These are phyloP conservation scores for Polydesmus complanatus DNA, from an alignment of 2,888 invertebrate genomes.

Conservation along the genomic window DNA sequence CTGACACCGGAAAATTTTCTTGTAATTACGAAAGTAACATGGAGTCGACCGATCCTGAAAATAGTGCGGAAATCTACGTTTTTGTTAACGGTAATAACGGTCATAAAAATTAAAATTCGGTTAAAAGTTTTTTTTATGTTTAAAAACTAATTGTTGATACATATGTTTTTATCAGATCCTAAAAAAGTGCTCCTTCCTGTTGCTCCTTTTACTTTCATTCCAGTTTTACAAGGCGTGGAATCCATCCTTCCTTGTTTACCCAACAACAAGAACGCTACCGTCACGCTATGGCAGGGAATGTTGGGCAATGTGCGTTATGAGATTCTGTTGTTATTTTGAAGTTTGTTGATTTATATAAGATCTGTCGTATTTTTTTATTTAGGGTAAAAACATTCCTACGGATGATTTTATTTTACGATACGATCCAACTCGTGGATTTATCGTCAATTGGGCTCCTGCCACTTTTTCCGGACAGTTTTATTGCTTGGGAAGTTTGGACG, in stretches of 20 bases:
- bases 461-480: neutral
- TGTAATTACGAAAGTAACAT: constrained; percentile 3
- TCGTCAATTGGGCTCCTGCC: neutral
- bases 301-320: constrained; percentile 1
- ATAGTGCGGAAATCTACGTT: constrained; percentile 4
- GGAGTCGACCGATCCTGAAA: neutral
- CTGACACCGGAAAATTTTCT: constrained; percentile 10
- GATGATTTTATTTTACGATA: neutral
- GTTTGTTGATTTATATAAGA: neutral
- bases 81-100: constrained; percentile 15
- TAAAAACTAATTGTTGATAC: neutral
- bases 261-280: constrained; percentile 1
- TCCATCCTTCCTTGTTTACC: constrained; percentile 9
- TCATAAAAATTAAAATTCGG: no score
- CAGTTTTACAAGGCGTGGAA: neutral
- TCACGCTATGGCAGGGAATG: constrained; percentile 5
- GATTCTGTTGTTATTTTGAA: neutral
- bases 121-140: neutral
- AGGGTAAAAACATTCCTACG: neutral
- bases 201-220: neutral
- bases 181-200: constrained; percentile 4
- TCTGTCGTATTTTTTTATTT: neutral
- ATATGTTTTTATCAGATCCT: constrained; percentile 1
- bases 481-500: neutral
- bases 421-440: neutral